phyloP scores from a whole-genome alignment of 2,113 vertebrate genomes.

The Colius striatus region DNA sequence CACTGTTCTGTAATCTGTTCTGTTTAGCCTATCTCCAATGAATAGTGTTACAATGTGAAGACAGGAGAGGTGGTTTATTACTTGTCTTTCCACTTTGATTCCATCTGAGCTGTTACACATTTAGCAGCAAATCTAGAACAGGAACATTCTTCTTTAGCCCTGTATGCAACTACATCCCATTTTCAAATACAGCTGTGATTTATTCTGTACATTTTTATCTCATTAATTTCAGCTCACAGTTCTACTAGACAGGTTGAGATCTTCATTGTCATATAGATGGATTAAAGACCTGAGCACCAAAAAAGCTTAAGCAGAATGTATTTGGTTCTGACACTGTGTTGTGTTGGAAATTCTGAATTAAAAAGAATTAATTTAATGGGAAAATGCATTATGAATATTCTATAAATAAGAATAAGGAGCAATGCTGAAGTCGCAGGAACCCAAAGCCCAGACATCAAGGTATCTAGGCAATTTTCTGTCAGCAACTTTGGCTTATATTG shows the following conservation, averaged over 20 bases:
- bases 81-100: neutral
- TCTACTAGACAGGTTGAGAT: neutral
- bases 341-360: neutral
- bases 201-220: neutral
- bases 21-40: neutral
- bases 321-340: neutral
- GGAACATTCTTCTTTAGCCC: neutral
- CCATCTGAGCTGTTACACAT: neutral
- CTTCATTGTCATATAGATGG: neutral
- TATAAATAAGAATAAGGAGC: neutral
- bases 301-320: neutral
- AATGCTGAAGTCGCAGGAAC: neutral
- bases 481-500: neutral
- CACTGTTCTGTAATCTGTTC: neutral
- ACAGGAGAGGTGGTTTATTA: neutral
- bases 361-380: neutral
- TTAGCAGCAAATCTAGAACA: neutral
- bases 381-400: neutral
- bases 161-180: neutral
- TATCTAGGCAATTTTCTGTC: neutral
- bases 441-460: neutral
- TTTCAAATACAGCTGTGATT: neutral
- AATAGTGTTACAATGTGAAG: accelerated
- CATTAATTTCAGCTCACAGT: neutral
- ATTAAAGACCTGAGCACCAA: neutral